phyloP scores from a whole-genome alignment of 1,140 invertebrate genomes.

The Zaprionus camerounensis region DNA sequence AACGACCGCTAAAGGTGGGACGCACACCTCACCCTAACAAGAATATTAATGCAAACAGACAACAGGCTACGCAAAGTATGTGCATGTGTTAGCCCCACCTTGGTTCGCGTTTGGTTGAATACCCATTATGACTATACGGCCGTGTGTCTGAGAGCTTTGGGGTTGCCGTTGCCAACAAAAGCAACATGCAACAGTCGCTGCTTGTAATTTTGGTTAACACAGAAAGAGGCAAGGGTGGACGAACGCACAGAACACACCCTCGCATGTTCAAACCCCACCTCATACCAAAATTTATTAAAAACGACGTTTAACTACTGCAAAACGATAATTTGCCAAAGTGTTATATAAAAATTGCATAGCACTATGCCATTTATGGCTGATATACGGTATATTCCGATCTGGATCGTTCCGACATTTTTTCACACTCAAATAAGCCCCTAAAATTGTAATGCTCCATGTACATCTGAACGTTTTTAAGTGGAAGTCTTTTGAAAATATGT shows the following conservation, averaged over 20 bases:
- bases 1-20: conserved; percentile 18
- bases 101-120: conserved; percentile 38
- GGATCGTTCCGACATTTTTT: too few species aligned
- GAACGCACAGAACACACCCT: conserved; percentile 15
- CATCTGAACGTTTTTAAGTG: too few species aligned
- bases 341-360: neutral
- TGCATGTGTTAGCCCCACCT: conserved; percentile 29
- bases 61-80: conserved; percentile 17
- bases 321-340: conserved; percentile 41
- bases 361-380: too few species aligned
- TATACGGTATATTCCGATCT: too few species aligned
- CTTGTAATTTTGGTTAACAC: conserved; percentile 24
- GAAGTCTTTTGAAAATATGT: too few species aligned
- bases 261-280: conserved; percentile 10
- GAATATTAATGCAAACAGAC: conserved; percentile 43
- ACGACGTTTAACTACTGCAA: conserved; percentile 11
- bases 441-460: too few species aligned
- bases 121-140: conserved; percentile 15
- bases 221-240: conserved; percentile 24
- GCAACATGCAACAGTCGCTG: conserved; percentile 43
- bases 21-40: conserved; percentile 11
- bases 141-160: conserved; percentile 3
- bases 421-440: too few species aligned
- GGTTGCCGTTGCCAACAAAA: conserved; percentile 11
- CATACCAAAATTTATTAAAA: conserved; percentile 41